Base-by-base conservation (phyloP, 2,888 invertebrate genomes). In the Leptura quadrifasciata region DNA sequence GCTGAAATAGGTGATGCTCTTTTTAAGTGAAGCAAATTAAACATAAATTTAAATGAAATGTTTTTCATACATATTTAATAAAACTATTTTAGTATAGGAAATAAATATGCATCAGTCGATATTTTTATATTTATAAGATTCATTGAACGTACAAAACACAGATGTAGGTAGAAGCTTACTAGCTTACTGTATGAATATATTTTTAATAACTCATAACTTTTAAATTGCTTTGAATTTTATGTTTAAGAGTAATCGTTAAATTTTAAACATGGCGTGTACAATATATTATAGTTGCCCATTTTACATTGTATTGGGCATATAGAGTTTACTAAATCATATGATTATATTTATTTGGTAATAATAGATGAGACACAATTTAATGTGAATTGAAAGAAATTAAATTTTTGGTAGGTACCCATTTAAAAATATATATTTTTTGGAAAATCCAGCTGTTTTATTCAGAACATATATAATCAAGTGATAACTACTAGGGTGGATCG, bases 1-100 rank as follows among this genome's bases (percentile, higher is more conserved):
- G 90, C 92, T 76, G 90, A 90, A 75, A 91, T 93, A 69, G 93
- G 93, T 15, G 82, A 84, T 72, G 78, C 80, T 5, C 73, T 84
- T 12, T 84, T 77, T 47, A 79, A 80, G 60, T 81, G 52, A 27
- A 35, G 31, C 5, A 6, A 6, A 5, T 31, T 8, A 0, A 31
- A 6, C 8, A 6, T 8, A 0, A 31, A 31, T 31, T 31, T 31
- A 31, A 31, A 31, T 31, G 2, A 6, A 31, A 31, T 31, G 8
- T 31, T 0, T n/a, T 31, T 4, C 27, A 31, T 31, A 31, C 6
- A 17, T 18, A 12, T 55, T 18, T 55, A 39, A 15, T 39, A 39
- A 39, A 39, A 47, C 17, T 47, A 31, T 31, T 31, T 31, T 31
- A 31, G 6, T 31, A 5, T 47, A 47, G 47, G n/a, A 47, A 2